A percentile compares a stretch with the other conserved stretches of the same genome.
Evolutionary conservation across 2,888 invertebrate species (phyloP).

Genomic region (Dynastes grantii): DNA sequence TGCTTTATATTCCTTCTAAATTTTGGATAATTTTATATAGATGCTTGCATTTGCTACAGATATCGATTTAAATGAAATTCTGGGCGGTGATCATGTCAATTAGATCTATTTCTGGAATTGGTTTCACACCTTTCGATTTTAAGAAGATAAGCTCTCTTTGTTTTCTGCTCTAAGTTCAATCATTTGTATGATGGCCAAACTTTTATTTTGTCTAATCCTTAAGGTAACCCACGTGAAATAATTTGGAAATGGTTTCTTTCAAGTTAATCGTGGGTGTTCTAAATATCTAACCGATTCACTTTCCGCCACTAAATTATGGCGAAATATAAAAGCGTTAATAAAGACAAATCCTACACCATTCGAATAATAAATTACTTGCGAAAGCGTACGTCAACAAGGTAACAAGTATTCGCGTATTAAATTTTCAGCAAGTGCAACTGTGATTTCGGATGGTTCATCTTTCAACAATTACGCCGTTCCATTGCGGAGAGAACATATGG

Average conservation of each 20-base stretch:
- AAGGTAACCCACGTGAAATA: too few species aligned
- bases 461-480: constrained; percentile 20
- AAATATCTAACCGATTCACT: background rate
- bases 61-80: too few species aligned
- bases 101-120: too few species aligned
- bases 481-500: constrained; percentile 28
- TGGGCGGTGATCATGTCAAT: too few species aligned
- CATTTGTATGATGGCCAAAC: too few species aligned
- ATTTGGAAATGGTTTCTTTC: background rate
- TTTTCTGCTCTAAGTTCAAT: too few species aligned
- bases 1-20: background rate
- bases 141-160: too few species aligned
- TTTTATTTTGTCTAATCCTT: too few species aligned
- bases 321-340: background rate
- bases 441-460: constrained; percentile 15
- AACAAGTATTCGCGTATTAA: constrained; percentile 32
- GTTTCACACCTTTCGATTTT: too few species aligned
- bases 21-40: too few species aligned
- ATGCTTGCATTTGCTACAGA: too few species aligned
- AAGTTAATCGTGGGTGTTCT: background rate
- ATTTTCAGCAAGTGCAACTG: constrained; percentile 17
- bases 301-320: too few species aligned
- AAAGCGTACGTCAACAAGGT: background rate
- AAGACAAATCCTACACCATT: constrained; percentile 6
- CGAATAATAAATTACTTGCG: constrained; percentile 11